Percentiles rank a stretch among this genome's conserved stretches.
phyloP scores from a whole-genome alignment of 2,113 vertebrate species.

The Jaculus jaculus region DNA sequence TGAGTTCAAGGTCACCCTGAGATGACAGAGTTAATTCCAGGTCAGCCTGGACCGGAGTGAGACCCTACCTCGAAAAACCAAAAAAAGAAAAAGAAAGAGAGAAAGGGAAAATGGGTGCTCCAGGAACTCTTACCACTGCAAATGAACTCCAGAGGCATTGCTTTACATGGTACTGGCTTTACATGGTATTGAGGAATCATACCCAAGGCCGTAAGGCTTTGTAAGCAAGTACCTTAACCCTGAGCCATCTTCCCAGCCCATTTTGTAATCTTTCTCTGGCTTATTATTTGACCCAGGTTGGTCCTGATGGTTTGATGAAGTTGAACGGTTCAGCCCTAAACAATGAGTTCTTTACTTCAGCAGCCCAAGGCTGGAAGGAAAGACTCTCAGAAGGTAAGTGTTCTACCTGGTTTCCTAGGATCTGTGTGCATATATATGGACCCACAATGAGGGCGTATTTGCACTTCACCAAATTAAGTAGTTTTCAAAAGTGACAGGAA shows the following conservation, averaged over 20 bases:
- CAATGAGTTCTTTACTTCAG: conserved; percentile 99
- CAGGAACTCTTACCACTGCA: too few species aligned
- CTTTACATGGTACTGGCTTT: too few species aligned
- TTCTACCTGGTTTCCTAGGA: neutral
- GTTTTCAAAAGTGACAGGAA: neutral
- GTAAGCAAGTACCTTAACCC: too few species aligned
- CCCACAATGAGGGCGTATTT: neutral
- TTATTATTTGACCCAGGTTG: conserved; percentile 85
- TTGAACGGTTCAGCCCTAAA: conserved; percentile 96
- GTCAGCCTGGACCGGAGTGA: too few species aligned
- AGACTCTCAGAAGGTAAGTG: conserved; percentile 93
- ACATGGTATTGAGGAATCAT: too few species aligned
- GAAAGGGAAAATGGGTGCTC: too few species aligned
- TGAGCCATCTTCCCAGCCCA: neutral
- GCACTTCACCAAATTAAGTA: neutral
- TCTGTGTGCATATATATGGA: neutral
- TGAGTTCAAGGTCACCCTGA: too few species aligned
- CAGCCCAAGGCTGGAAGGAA: conserved; percentile 98
- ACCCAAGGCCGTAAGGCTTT: too few species aligned
- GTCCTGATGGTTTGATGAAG: conserved; percentile 93
- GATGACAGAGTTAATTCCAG: too few species aligned
- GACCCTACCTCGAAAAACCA: too few species aligned
- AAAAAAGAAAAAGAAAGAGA: too few species aligned
- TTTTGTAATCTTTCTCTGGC: conserved; percentile 54
- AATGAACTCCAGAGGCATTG: too few species aligned